phyloP scores from a whole-genome alignment of 1,140 invertebrate genomes.

The Solenopsis invicta region DNA sequence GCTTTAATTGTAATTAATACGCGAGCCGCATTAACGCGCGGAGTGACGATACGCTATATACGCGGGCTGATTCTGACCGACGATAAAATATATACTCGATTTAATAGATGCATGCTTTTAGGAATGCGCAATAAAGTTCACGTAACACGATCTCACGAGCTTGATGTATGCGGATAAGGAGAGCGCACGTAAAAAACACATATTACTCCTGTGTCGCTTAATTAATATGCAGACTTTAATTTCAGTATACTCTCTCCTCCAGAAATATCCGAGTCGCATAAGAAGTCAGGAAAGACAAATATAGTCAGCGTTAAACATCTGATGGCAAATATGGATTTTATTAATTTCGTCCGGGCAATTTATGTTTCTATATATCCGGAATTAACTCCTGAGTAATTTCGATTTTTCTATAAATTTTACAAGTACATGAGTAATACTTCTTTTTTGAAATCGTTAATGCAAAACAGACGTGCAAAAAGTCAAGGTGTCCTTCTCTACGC shows the following conservation, averaged over 20 bases:
- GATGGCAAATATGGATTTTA: conserved; percentile 15
- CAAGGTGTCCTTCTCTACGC: background rate
- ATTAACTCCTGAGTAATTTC: background rate
- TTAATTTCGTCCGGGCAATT: background rate
- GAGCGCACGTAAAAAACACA: conserved; percentile 24
- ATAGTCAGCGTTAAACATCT: background rate
- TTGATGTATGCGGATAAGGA: conserved; percentile 34
- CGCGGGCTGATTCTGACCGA: conserved; percentile 6
- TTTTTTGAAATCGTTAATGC: background rate
- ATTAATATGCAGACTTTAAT: conserved; percentile 41
- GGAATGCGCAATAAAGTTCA: conserved; percentile 24
- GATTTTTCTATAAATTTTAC: background rate
- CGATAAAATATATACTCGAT: conserved; percentile 30
- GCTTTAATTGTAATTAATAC: conserved; percentile 60
- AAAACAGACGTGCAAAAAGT: background rate
- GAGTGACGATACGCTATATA: conserved; percentile 9
- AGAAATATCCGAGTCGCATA: background rate
- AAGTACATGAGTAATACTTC: background rate
- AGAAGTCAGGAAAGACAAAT: background rate
- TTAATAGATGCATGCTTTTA: conserved; percentile 46
- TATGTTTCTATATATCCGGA: background rate
- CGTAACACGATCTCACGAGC: conserved; percentile 1
- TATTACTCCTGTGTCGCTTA: conserved; percentile 2
- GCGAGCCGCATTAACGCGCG: conserved; percentile 18
- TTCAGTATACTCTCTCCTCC: background rate